Evolutionary conservation across 2,113 vertebrate species (phyloP).

Genomic region (Nyctibius bracteatus): DNA sequence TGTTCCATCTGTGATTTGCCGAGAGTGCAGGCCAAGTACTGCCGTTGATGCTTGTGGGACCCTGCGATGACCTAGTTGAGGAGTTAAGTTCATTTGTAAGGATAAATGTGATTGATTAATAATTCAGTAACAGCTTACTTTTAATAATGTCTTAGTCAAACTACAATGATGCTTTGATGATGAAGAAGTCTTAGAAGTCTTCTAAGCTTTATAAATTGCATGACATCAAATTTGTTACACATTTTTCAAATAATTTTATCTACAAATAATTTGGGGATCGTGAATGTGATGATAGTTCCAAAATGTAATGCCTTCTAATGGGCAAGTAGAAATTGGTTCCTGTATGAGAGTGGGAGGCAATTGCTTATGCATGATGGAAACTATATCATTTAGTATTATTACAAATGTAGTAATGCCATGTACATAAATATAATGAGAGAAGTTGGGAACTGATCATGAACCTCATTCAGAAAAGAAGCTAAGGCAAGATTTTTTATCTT

Average conservation of each 20-base stretch:
- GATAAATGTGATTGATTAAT: not conserved
- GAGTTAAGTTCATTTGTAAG: not conserved
- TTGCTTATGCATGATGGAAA: not conserved
- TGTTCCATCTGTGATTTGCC: not conserved
- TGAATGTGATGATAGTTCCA: not conserved
- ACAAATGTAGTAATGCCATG: not conserved
- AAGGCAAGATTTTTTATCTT: not conserved
- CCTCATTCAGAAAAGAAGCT: not conserved
- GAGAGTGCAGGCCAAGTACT: not conserved
- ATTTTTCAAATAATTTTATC: not conserved
- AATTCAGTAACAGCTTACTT: not conserved
- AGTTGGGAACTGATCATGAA: not conserved
- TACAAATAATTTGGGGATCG: not conserved
- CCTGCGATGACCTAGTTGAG: not conserved
- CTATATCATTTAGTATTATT: not conserved
- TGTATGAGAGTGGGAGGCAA: not conserved
- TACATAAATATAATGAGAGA: slow-evolving; percentile 11
- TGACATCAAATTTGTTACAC: not conserved
- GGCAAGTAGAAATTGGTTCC: not conserved
- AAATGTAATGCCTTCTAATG: not conserved
- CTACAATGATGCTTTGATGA: not conserved
- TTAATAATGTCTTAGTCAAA: not conserved
- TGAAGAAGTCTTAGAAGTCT: not conserved
- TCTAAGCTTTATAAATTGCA: not conserved
- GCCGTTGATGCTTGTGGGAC: not conserved